phyloP scores from a whole-genome alignment of 2,797 vertebrate species.

The Syngnathus acus region DNA sequence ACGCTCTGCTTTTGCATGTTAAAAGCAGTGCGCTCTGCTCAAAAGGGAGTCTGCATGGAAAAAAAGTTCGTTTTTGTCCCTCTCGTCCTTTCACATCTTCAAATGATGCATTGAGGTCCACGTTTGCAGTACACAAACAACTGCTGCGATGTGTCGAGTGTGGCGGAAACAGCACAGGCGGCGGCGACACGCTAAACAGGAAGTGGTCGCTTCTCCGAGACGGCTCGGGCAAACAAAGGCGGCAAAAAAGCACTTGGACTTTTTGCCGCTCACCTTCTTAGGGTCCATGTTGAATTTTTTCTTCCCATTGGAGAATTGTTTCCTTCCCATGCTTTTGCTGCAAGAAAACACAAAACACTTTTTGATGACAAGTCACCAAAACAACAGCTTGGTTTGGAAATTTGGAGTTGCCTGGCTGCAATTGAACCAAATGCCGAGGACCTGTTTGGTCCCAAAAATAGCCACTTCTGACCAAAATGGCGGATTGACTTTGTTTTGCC shows the following conservation, averaged over 20 bases:
- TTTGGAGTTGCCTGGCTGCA: too few relatives aligned
- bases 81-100: background rate
- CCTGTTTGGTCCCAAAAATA: background rate
- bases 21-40: background rate
- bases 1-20: conserved; percentile 37
- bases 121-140: background rate
- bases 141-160: background rate
- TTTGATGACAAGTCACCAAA: background rate
- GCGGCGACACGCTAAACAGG: background rate
- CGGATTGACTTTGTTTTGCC: background rate
- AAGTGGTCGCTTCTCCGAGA: background rate
- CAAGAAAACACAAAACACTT: conserved; percentile 9
- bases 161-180: background rate
- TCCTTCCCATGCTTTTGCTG: conserved; percentile 76
- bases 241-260: background rate
- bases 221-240: background rate
- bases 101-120: background rate
- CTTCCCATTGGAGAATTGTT: conserved; percentile 71
- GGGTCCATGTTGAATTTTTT: conserved; percentile 97
- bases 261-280: conserved; percentile 69
- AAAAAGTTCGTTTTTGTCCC: too few relatives aligned
- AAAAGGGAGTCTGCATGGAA: too few relatives aligned
- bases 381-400: background rate
- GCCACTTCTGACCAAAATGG: background rate
- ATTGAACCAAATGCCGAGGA: too few relatives aligned